phyloP scores from a whole-genome alignment of 2,797 vertebrate species.

The Ispidina picta region DNA sequence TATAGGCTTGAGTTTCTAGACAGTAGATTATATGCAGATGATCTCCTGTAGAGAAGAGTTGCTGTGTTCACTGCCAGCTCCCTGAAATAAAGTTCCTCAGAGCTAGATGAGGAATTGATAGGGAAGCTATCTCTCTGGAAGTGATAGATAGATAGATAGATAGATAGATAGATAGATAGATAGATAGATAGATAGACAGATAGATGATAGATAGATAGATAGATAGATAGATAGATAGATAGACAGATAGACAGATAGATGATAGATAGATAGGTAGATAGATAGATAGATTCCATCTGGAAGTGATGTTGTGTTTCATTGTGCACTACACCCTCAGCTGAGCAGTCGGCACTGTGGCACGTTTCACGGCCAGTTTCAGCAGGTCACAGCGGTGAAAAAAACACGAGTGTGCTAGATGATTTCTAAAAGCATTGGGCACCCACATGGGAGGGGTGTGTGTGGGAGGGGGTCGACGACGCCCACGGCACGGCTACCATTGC shows the following conservation, averaged over 20 bases:
- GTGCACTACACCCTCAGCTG: not conserved
- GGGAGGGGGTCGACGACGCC: not conserved
- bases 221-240: too few relatives aligned
- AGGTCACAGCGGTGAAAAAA: not conserved
- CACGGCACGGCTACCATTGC: not conserved
- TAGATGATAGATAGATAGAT: too few relatives aligned
- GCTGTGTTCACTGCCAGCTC: not conserved
- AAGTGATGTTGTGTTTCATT: not conserved
- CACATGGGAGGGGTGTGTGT: accelerated
- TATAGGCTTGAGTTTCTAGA: not conserved
- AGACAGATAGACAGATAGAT: too few relatives aligned
- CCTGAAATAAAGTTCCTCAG: not conserved
- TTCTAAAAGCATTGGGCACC: not conserved
- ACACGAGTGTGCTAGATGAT: accelerated
- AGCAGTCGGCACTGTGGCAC: accelerated
- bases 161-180: too few relatives aligned
- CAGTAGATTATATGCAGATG: not conserved
- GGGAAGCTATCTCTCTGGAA: not conserved
- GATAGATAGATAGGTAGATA: too few relatives aligned
- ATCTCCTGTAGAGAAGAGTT: not conserved
- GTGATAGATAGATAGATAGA: too few relatives aligned
- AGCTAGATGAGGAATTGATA: not conserved
- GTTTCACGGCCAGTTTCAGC: not conserved
- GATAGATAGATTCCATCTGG: not conserved
- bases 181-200: too few relatives aligned